Base-by-base conservation (phyloP, 2,888 invertebrate species). In the Laothoe populi region DNA sequence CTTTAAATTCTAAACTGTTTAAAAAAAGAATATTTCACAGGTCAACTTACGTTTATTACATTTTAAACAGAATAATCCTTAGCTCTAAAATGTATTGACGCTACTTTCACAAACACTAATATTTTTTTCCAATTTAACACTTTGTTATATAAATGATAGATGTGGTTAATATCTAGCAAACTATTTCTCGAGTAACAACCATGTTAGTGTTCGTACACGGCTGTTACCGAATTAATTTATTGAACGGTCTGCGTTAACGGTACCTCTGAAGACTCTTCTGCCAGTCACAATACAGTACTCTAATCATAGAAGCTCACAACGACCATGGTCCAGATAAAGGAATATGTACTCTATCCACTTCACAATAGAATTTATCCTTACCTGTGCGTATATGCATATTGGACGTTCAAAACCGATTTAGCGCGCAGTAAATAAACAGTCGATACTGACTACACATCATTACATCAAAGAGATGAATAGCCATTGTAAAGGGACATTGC, bases 401-500 rank as follows among this genome's bases (percentile, higher is more conserved):
- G 73, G 78, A 73, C 78, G 13, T 62, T 38, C 13, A 11, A 0
- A 24, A 64, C 64, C 70, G 67, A 65, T 74, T 65, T 68, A 66
- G 68, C 72, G 67, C 78, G 77, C 84, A 83, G 87, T 89, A 90
- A 90, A 91, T 90, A 90, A 92, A 92, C 90, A 90, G 87, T 90
- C 86, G 89, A 90, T 89, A 90, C 85, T 81, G 81, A 86, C 88
- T 87, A 87, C 86, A 88, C 88, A 88, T 89, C 85, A 88, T 89
- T 88, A 87, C 87, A 88, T 87, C 85, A 83, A 87, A 84, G 82
- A 86, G 84, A 85, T 88, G 84, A 85, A 84, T 79, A 79, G 74
- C 70, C 70, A 75, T 82, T 84, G 81, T 80, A 65, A 75, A 70
- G 74, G 79, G 83, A 88, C 79, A 88, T 81, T 85, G 79, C 76